Conservation (phyloP, 2,113 vertebrate species). For the Eulemur rufifrons region DNA sequence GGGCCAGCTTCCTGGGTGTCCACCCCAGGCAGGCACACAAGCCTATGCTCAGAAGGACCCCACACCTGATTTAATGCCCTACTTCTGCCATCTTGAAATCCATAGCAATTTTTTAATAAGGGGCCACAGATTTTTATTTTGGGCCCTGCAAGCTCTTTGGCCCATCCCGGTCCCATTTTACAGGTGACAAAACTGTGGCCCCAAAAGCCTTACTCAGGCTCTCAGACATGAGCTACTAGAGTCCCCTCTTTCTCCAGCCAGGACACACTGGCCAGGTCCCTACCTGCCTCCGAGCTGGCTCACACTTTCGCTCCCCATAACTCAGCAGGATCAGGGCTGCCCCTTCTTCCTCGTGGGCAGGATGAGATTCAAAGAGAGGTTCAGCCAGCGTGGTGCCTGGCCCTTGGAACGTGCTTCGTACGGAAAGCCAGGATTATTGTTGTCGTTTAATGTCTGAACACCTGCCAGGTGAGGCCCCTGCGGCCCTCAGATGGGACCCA, state of each 20-base stretch:
- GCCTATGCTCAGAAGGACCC: background rate
- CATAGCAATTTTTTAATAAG: background rate
- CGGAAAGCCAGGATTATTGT: background rate
- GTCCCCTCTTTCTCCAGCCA: background rate
- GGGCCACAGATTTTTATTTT: background rate
- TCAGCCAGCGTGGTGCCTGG: no score
- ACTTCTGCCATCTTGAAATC: background rate
- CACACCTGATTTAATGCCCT: background rate
- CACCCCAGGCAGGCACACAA: background rate
- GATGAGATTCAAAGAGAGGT: background rate
- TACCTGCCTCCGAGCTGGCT: background rate
- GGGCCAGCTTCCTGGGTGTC: background rate
- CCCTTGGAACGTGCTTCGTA: accelerated
- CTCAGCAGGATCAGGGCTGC: accelerated
- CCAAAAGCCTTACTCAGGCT: background rate
- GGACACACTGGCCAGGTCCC: background rate
- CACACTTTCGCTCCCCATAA: background rate
- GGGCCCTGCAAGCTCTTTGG: background rate
- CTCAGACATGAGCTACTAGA: background rate
- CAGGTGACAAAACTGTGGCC: background rate
- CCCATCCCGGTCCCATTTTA: background rate
- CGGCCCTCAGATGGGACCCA: background rate
- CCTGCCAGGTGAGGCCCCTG: background rate
- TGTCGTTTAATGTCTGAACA: background rate
- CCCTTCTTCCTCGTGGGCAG: background rate